A percentile compares a stretch with the other conserved stretches of the same genome.
Evolutionary conservation across 1,140 invertebrate species (phyloP).

Genomic region (Heliconius melpomene): DNA sequence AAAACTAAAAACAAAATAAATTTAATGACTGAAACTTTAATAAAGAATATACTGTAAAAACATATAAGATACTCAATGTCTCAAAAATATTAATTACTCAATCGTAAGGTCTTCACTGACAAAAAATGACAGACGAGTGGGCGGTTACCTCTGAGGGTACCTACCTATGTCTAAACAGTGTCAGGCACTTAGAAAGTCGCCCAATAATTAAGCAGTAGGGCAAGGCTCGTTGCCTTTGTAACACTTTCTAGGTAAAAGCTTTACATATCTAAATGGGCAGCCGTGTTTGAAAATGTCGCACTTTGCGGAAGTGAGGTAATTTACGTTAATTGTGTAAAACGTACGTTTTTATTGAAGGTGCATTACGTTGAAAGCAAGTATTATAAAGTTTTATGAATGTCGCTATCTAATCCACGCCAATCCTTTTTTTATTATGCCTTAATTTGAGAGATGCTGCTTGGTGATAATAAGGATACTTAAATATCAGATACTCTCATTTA

Average conservation of each 20-base stretch:
- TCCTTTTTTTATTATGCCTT: too few species aligned
- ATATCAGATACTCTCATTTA: too few species aligned
- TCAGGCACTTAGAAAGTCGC: slow-evolving; percentile 40
- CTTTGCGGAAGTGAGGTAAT: slow-evolving; percentile 17
- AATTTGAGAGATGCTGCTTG: too few species aligned
- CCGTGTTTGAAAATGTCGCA: slow-evolving; percentile 20
- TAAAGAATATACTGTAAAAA: too few species aligned
- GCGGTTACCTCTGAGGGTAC: slow-evolving; percentile 27
- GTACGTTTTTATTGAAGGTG: not conserved
- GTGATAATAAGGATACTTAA: too few species aligned
- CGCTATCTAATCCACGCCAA: not conserved
- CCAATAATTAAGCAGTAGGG: slow-evolving; percentile 53
- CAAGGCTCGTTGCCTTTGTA: slow-evolving; percentile 42
- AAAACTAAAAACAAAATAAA: too few species aligned
- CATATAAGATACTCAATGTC: too few species aligned
- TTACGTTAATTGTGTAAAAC: not conserved
- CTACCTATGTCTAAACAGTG: slow-evolving; percentile 8
- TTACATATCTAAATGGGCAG: slow-evolving; percentile 32
- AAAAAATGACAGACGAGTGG: not conserved
- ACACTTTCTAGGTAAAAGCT: slow-evolving; percentile 45
- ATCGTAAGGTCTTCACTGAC: too few species aligned
- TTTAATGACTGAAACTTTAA: too few species aligned
- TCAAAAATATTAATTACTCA: too few species aligned
- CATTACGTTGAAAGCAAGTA: not conserved
- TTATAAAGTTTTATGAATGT: not conserved